Conservation (phyloP, 2,797 vertebrate species). For the Antrozous pallidus region DNA sequence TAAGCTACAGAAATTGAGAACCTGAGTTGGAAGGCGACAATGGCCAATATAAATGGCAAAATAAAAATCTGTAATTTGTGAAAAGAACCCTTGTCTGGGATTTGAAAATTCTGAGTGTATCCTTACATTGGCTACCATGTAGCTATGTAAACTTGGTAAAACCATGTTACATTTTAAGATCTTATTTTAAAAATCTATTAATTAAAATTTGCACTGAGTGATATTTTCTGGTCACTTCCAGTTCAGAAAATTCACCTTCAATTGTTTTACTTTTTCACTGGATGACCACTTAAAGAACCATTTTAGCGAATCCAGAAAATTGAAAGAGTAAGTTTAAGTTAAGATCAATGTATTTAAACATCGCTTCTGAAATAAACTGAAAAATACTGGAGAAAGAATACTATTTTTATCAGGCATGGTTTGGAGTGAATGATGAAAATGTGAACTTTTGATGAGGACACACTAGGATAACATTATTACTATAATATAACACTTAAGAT, state of each 20-base stretch:
- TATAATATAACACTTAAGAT: not conserved
- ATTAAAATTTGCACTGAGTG: not conserved
- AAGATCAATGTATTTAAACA: not conserved
- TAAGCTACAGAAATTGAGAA: not conserved
- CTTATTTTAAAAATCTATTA: not conserved
- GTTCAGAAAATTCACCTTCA: not conserved
- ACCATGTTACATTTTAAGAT: not conserved
- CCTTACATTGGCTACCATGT: not conserved
- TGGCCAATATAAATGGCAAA: not conserved
- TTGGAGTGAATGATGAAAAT: not conserved
- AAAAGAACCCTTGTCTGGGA: not conserved
- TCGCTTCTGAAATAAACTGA: not conserved
- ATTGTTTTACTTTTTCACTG: not conserved
- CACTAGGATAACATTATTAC: not conserved
- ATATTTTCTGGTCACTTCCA: not conserved
- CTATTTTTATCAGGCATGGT: not conserved
- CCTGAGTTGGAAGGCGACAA: not conserved
- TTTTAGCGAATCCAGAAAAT: not conserved
- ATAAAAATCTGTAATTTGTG: not conserved
- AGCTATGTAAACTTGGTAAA: not conserved
- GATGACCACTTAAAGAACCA: not conserved
- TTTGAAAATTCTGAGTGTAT: not conserved
- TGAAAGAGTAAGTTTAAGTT: not conserved
- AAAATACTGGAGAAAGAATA: not conserved
- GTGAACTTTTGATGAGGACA: not conserved